Conservation (phyloP, 2,113 vertebrate genomes). For the Amphilophus citrinellus region DNA sequence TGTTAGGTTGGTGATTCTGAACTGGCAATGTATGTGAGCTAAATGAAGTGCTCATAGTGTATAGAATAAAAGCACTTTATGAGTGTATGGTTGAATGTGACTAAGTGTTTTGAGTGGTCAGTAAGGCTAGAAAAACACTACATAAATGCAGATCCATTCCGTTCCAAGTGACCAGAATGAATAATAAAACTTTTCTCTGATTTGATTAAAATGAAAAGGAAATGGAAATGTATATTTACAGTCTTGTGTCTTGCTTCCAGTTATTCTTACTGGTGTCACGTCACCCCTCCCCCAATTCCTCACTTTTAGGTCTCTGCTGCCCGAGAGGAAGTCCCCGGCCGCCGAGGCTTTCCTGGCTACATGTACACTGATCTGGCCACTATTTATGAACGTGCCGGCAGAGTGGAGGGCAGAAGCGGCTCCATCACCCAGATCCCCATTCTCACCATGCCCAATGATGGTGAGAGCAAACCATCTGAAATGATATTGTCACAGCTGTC, state of each 20-base stretch:
- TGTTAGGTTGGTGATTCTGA: no score
- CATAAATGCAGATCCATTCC: neutral
- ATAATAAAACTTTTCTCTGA: neutral
- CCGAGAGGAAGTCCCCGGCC: conserved; percentile 80
- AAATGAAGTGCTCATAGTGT: neutral
- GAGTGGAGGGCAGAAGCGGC: conserved; percentile 83
- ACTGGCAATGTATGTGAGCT: neutral
- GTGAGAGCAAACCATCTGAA: conserved; percentile 32
- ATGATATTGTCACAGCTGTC: neutral
- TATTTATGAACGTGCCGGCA: conserved; percentile 82
- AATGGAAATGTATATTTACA: neutral
- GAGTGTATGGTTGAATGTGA: neutral
- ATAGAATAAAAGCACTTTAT: neutral
- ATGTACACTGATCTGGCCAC: conserved; percentile 85
- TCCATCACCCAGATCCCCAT: conserved; percentile 88
- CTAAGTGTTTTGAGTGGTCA: neutral
- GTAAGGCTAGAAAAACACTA: neutral
- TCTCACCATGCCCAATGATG: conserved; percentile 82
- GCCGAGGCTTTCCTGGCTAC: conserved; percentile 81
- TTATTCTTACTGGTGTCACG: neutral
- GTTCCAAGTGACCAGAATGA: neutral
- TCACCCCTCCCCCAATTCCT: neutral
- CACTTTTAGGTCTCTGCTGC: conserved; percentile 78
- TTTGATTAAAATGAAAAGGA: neutral
- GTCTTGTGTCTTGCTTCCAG: neutral